phyloP scores from a whole-genome alignment of 2,797 vertebrate genomes.

The Knipowitschia caucasica region DNA sequence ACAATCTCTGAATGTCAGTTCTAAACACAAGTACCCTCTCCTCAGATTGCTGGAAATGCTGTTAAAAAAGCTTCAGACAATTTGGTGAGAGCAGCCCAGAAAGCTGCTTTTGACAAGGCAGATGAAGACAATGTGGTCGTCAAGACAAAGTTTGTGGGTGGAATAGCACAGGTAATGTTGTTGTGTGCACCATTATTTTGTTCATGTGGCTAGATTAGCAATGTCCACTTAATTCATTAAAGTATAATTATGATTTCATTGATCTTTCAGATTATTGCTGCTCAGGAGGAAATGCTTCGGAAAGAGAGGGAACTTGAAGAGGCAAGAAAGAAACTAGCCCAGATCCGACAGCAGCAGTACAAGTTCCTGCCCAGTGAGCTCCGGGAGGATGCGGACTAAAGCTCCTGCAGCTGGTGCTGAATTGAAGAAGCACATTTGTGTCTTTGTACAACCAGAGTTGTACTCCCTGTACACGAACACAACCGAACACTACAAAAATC shows the following conservation, averaged over 20 bases:
- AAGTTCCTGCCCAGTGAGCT: conserved; percentile 96
- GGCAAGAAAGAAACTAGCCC: conserved; percentile 94
- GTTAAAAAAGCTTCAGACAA: conserved; percentile 98
- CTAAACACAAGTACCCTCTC: neutral
- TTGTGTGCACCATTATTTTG: neutral
- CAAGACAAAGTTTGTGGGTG: conserved; percentile 97
- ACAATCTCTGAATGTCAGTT: neutral
- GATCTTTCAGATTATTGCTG: conserved; percentile 88
- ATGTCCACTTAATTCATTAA: too few species aligned
- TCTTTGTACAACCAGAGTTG: conserved; percentile 17
- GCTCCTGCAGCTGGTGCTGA: neutral
- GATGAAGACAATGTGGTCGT: conserved; percentile 94
- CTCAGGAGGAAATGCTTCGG: conserved; percentile 98
- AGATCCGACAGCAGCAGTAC: conserved; percentile 98
- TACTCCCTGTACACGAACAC: conserved; percentile 20
- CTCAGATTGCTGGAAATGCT: conserved; percentile 91
- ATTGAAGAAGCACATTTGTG: conserved; percentile 21
- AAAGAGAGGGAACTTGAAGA: conserved; percentile 97
- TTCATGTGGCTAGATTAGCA: too few species aligned
- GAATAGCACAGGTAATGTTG: conserved; percentile 92
- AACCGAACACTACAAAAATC: conserved; percentile 18
- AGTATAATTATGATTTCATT: neutral
- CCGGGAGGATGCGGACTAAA: conserved; percentile 88
- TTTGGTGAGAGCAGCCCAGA: conserved; percentile 93
- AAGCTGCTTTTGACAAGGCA: conserved; percentile 93